These are phyloP conservation scores for Hyalella azteca DNA, from an alignment of 2,888 invertebrate genomes.

Conservation along the genomic window DNA sequence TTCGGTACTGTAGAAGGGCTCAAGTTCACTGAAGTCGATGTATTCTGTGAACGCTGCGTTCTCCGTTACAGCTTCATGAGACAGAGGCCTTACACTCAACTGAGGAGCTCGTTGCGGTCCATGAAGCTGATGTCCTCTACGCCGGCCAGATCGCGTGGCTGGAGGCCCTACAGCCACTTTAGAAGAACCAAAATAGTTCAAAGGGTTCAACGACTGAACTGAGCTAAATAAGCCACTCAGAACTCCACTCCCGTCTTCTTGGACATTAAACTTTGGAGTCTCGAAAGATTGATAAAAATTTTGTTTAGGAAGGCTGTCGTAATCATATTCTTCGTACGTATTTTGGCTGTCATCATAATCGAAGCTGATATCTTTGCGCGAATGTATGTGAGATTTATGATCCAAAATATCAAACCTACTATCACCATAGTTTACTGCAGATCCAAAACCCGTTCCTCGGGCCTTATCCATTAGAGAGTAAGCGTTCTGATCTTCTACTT, in stretches of 20 bases:
- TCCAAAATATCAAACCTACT: not conserved
- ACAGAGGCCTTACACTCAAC: not conserved
- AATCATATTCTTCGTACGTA: not conserved
- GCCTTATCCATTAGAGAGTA: not conserved
- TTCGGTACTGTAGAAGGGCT: constrained; percentile 2
- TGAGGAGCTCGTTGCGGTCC: not conserved
- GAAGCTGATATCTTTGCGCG: not conserved
- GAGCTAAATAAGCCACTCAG: not conserved
- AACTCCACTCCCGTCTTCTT: not conserved
- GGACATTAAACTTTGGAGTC: not conserved
- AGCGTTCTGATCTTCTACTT: not conserved
- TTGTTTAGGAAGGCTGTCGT: not conserved
- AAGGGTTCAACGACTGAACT: not conserved
- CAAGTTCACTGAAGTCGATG: constrained; percentile 7
- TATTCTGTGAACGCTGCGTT: not conserved
- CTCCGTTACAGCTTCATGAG: not conserved
- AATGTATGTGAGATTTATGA: not conserved
- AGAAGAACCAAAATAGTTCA: not conserved
- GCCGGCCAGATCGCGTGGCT: not conserved
- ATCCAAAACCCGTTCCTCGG: not conserved
- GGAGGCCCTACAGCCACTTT: not conserved
- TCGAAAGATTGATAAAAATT: not conserved
- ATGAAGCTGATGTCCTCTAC: not conserved
- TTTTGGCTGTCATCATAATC: not conserved
- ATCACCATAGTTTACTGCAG: not conserved